Conservation (phyloP, 2,113 vertebrate species). For the Pelecanoides urinatrix region DNA sequence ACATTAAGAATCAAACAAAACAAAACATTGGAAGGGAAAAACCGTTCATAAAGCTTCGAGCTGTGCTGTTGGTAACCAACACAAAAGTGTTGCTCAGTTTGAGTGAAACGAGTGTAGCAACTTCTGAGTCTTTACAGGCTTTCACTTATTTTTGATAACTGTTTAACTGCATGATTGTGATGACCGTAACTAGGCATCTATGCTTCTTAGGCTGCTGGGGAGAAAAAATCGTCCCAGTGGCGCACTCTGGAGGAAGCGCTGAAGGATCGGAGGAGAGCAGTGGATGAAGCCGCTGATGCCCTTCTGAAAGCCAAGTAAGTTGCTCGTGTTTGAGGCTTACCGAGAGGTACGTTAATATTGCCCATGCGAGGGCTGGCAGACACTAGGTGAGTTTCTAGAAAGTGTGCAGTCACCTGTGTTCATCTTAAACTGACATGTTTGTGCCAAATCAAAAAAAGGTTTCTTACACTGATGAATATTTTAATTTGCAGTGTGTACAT, state of each 20-base stretch:
- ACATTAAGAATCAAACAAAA: neutral
- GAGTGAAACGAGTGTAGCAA: neutral
- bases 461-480: fast-evolving
- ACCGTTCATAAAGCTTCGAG: neutral
- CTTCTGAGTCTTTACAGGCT: neutral
- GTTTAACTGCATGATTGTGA: neutral
- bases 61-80: neutral
- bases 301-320: conserved; percentile 90
- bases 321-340: neutral
- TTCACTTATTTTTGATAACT: neutral
- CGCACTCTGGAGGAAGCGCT: conserved; percentile 87
- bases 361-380: neutral
- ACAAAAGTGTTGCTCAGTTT: neutral
- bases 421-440: neutral
- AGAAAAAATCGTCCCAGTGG: conserved; percentile 89
- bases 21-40: neutral
- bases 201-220: conserved; percentile 72
- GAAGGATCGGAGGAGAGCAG: conserved; percentile 78
- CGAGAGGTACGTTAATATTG: fast-evolving
- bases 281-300: conserved; percentile 83
- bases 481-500: neutral
- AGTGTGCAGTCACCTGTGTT: neutral
- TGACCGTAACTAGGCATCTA: neutral
- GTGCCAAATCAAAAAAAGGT: neutral
- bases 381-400: neutral